These are phyloP conservation scores for Pelvicachromis taeniatus DNA, from an alignment of 2,113 vertebrate genomes.

Conservation along the genomic window DNA sequence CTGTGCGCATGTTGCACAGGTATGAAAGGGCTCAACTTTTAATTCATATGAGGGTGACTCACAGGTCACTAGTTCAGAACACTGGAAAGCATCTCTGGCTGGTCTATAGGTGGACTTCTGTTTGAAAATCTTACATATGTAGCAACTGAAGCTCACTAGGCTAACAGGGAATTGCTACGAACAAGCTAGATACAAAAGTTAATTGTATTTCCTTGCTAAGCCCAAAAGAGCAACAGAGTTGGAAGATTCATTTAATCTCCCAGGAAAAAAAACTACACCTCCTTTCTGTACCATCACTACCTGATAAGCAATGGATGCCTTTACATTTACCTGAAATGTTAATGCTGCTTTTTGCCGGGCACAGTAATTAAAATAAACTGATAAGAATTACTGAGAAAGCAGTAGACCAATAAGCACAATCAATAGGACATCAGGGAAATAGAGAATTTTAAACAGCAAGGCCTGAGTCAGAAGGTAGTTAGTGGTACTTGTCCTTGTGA, in stretches of 20 bases:
- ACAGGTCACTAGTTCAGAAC: neutral
- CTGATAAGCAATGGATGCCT: neutral
- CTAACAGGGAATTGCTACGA: neutral
- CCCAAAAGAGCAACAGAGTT: neutral
- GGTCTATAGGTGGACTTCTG: neutral
- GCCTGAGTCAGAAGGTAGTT: neutral
- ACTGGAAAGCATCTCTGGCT: neutral
- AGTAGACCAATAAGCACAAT: neutral
- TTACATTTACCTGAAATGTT: neutral
- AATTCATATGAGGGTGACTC: neutral
- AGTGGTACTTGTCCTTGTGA: neutral
- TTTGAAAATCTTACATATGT: neutral
- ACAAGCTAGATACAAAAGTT: neutral
- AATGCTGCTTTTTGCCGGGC: neutral
- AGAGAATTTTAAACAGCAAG: neutral
- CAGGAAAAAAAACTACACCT: neutral
- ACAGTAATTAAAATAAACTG: neutral
- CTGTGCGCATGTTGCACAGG: accelerated
- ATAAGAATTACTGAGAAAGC: neutral
- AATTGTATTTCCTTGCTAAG: neutral
- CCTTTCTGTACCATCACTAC: neutral
- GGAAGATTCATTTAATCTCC: neutral
- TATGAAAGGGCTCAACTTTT: neutral
- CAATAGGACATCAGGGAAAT: neutral
- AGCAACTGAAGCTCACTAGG: neutral